Evolutionary conservation across 1,140 invertebrate genomes (phyloP), one percentile per base, ranked within the genome.

Genomic region (Aphelinus certus): DNA sequence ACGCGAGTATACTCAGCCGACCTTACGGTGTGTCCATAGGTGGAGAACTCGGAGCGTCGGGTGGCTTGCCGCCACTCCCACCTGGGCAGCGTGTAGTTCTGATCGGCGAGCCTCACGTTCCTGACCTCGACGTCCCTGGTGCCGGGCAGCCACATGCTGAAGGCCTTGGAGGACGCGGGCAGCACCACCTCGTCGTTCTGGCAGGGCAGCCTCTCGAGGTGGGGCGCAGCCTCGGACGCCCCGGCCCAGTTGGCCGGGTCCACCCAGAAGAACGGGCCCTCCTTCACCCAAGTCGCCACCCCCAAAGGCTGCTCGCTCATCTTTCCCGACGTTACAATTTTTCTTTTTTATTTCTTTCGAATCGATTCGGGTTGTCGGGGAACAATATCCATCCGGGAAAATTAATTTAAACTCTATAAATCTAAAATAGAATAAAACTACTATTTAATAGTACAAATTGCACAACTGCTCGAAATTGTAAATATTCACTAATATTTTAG

Each of bases 241-340:
- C 65, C 77, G 10, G 81, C 79, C 87, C 87, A 88, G 71, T 88
- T 88, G 1, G 79, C 10, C 0, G 87, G 85, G 75, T 88, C 85
- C 0, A 80, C 71, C 87, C 87, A 88, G 55, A 83, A 84, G 48
- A 83, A 78, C n/a, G 80, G 60, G 7, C 83, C 82, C 10, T 80
- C 71, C 26, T 61, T 81, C 0, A 60, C 60, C 86, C 84, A 87
- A 67, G 65, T 72, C 68, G 48, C 75, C 68, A 75, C 65, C 10
- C 46, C 10, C 5, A n/a, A 4, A 7, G n/a, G 5, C 2, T 57
- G 53, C 4, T 64, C 76, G 53, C 56, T 64, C 46, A 57, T 6
- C 70, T 76, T 71, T 9, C 10, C 26, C 3, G 45, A 62, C 42
- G 26, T 3, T 45, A 43, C 10, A 10, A 5, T n/a, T 5, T 7